A percentile compares a stretch with the other conserved stretches of the same genome.
These are phyloP conservation scores for Stenodera caucasica DNA, from an alignment of 2,888 invertebrate species.

Conservation along the genomic window DNA sequence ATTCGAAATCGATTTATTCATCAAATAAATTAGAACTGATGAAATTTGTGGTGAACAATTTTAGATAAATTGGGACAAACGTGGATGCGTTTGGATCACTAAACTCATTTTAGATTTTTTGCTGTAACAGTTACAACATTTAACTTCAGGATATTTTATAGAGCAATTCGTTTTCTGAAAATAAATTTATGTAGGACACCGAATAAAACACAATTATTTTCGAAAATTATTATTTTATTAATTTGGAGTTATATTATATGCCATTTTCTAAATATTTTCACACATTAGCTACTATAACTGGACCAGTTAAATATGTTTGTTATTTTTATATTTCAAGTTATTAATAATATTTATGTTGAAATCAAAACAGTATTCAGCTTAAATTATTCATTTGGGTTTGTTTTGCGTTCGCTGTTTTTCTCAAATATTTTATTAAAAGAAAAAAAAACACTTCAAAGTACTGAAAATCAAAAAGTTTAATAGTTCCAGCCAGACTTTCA, in stretches of 20 bases:
- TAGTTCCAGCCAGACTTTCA: neutral
- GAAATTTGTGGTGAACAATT: slow-evolving; percentile 13
- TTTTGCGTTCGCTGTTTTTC: slow-evolving; percentile 5
- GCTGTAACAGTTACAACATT: slow-evolving; percentile 19
- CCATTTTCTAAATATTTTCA: neutral
- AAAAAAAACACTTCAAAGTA: neutral
- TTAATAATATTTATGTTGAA: slow-evolving; percentile 26
- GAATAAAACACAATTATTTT: slow-evolving; percentile 11
- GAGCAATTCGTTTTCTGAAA: slow-evolving; percentile 32
- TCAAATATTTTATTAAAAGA: slow-evolving; percentile 4
- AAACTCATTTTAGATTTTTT: slow-evolving; percentile 14
- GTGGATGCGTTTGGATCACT: slow-evolving; percentile 8
- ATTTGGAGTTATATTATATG: neutral
- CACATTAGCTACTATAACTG: slow-evolving; percentile 20
- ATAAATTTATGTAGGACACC: slow-evolving; percentile 33
- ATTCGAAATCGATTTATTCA: neutral
- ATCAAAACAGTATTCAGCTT: slow-evolving; percentile 22
- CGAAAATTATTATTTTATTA: neutral
- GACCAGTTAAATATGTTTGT: slow-evolving; percentile 23
- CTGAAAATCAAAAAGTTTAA: neutral
- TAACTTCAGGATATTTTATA: slow-evolving; percentile 14
- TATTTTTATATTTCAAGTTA: slow-evolving; percentile 25
- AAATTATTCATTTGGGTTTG: slow-evolving; percentile 10
- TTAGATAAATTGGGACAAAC: slow-evolving; percentile 8
- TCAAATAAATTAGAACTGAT: neutral